A percentile compares a stretch with the other conserved stretches of the same genome.
Conservation (phyloP, 2,888 invertebrate species). For the Campopleginae sp. region DNA sequence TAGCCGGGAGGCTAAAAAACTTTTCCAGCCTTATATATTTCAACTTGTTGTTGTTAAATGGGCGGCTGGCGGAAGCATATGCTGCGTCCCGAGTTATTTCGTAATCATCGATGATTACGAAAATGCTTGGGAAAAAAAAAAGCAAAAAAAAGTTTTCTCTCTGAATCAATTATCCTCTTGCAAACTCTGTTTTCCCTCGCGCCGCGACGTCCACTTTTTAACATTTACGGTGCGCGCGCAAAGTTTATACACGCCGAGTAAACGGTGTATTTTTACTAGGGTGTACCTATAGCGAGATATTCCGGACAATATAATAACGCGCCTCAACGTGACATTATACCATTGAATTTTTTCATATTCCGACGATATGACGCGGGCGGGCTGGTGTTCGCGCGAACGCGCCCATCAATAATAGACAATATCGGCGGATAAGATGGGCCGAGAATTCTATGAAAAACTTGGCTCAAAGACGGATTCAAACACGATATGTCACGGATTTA, state of each 20-base stretch:
- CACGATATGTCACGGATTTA: constrained; percentile 77
- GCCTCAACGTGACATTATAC: constrained; percentile 26
- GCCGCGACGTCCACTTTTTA: constrained; percentile 53
- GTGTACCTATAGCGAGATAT: constrained; percentile 20
- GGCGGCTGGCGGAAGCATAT: too few relatives aligned
- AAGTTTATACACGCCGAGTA: constrained; percentile 27
- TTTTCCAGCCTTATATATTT: not conserved
- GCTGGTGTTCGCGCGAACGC: too few relatives aligned
- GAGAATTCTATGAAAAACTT: too few relatives aligned
- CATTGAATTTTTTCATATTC: too few relatives aligned
- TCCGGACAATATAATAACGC: constrained; percentile 36
- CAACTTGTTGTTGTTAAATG: constrained; percentile 1
- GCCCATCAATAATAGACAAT: constrained; percentile 16
- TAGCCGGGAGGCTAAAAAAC: not conserved
- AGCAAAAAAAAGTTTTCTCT: too few relatives aligned
- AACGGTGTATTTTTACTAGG: constrained; percentile 34
- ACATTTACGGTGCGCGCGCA: not conserved
- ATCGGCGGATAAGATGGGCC: too few relatives aligned
- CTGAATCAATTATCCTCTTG: constrained; percentile 56
- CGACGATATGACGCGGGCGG: too few relatives aligned
- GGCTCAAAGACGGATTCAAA: too few relatives aligned
- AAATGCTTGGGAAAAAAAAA: constrained; percentile 51
- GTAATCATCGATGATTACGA: constrained; percentile 61
- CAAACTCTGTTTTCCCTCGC: constrained; percentile 53
- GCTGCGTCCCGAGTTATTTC: constrained; percentile 43